A percentile compares a stretch with the other conserved stretches of the same genome.
Evolutionary conservation across 2,888 invertebrate genomes (phyloP).

Genomic region (Diadegma fenestrale): DNA sequence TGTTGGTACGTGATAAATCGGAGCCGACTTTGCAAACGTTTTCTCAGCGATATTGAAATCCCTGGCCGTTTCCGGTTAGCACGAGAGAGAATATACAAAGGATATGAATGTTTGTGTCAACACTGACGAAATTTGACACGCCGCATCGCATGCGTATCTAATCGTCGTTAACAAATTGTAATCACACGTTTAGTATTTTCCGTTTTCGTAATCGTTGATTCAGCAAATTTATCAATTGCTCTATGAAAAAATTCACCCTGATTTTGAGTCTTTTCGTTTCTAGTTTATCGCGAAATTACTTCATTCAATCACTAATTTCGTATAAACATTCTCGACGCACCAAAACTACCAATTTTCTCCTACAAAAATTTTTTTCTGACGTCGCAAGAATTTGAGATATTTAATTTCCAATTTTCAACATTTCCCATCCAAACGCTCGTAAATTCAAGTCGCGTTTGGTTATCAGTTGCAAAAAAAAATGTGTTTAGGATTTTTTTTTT

Average conservation of each 20-base stretch:
- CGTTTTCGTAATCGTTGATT: neutral
- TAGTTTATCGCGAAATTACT: too few relatives aligned
- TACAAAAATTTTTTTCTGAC: too few relatives aligned
- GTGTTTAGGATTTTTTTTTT: too few relatives aligned
- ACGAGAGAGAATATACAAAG: neutral
- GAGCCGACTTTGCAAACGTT: conserved; percentile 33
- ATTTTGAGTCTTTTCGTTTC: neutral
- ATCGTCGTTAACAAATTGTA: neutral
- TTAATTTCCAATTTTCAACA: too few relatives aligned
- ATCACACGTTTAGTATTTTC: neutral
- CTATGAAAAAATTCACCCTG: neutral
- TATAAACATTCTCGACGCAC: too few relatives aligned
- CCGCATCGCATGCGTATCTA: conserved; percentile 1
- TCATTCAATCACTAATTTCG: too few relatives aligned
- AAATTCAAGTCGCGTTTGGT: too few relatives aligned
- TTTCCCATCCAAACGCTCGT: too few relatives aligned
- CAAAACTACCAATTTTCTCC: too few relatives aligned
- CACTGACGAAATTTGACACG: conserved; percentile 28
- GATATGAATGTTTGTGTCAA: conserved; percentile 25
- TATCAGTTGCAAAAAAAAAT: too few relatives aligned
- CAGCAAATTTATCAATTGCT: neutral
- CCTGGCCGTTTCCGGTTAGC: conserved; percentile 51
- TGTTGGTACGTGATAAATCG: conserved; percentile 34
- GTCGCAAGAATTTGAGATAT: too few relatives aligned
- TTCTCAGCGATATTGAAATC: conserved; percentile 16